These are phyloP conservation scores for Pelodytes ibericus DNA, from an alignment of 2,797 vertebrate genomes.

Conservation along the genomic window DNA sequence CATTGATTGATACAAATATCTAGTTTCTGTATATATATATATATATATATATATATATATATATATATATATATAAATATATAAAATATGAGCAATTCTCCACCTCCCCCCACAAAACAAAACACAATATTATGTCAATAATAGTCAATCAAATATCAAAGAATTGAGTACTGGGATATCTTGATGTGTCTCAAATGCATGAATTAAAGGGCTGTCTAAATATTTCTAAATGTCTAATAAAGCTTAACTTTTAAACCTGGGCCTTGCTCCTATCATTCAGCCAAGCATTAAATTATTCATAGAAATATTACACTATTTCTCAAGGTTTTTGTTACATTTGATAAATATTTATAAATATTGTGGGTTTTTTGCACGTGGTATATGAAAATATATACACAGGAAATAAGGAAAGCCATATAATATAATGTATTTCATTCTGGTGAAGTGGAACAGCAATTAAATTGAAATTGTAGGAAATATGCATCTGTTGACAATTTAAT, in stretches of 20 bases:
- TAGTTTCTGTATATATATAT: too few relatives aligned
- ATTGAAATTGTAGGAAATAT: too few relatives aligned
- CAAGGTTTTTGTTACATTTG: not conserved
- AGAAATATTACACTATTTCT: constrained; percentile 45
- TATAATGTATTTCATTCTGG: not conserved
- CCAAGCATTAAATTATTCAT: constrained; percentile 52
- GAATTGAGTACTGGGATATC: too few relatives aligned
- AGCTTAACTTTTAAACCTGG: constrained; percentile 33
- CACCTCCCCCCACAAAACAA: not conserved
- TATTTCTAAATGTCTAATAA: constrained; percentile 31
- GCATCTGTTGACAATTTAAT: too few relatives aligned
- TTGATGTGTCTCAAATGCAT: constrained; percentile 11
- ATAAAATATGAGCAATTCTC: too few relatives aligned
- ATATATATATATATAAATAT: too few relatives aligned
- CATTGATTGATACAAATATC: too few relatives aligned
- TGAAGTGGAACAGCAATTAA: too few relatives aligned
- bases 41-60: too few relatives aligned
- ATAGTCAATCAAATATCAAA: not conserved
- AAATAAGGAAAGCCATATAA: not conserved
- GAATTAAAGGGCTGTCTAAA: constrained; percentile 36
- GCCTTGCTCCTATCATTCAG: constrained; percentile 43
- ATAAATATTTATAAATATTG: too few relatives aligned
- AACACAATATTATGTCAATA: not conserved
- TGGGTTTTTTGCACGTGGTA: too few relatives aligned
- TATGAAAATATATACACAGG: not conserved